A percentile compares a stretch with the other conserved stretches of the same genome.
Conservation (phyloP, 53 echinoderm and acorn worm species). For the Luidia sarsii region DNA sequence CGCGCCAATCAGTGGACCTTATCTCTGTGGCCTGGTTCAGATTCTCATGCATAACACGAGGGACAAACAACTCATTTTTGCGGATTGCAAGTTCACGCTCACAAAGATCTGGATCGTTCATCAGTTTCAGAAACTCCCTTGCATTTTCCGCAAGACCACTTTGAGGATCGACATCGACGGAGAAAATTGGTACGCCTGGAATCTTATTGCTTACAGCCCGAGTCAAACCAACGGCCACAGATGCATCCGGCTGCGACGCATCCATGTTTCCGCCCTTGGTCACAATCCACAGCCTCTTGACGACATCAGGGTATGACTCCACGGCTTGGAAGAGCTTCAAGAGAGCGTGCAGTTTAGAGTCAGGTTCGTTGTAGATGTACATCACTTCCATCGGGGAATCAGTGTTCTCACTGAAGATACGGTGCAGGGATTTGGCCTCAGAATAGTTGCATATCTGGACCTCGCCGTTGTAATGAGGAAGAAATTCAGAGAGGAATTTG, state of each 20-base stretch:
- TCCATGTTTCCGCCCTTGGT: constrained; percentile 48
- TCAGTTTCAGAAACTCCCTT: constrained; percentile 23
- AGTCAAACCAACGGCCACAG: constrained; percentile 50
- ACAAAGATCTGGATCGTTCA: constrained; percentile 1
- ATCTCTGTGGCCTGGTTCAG: neutral
- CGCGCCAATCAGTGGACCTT: constrained; percentile 42
- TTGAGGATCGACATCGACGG: constrained; percentile 36
- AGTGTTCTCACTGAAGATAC: neutral
- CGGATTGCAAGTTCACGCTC: constrained; percentile 61
- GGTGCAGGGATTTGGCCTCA: constrained; percentile 5
- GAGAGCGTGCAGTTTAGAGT: constrained; percentile 42
- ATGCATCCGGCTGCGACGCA: constrained; percentile 14
- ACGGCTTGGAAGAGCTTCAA: constrained; percentile 56
- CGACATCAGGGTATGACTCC: constrained; percentile 37
- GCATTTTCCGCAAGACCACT: constrained; percentile 17
- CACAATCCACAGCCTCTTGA: constrained; percentile 52
- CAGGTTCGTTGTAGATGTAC: constrained; percentile 39
- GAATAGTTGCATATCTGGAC: constrained; percentile 32
- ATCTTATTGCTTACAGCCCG: constrained; percentile 59
- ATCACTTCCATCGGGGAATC: constrained; percentile 31
- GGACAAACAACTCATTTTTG: constrained; percentile 17
- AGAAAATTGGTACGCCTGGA: constrained; percentile 36
- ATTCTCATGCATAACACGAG: constrained; percentile 47
- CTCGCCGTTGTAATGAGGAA: constrained; percentile 37
- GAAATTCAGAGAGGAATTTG: constrained; percentile 21